Base-by-base conservation (phyloP, 1,140 invertebrate genomes). In the Drosophila pectinifera region DNA sequence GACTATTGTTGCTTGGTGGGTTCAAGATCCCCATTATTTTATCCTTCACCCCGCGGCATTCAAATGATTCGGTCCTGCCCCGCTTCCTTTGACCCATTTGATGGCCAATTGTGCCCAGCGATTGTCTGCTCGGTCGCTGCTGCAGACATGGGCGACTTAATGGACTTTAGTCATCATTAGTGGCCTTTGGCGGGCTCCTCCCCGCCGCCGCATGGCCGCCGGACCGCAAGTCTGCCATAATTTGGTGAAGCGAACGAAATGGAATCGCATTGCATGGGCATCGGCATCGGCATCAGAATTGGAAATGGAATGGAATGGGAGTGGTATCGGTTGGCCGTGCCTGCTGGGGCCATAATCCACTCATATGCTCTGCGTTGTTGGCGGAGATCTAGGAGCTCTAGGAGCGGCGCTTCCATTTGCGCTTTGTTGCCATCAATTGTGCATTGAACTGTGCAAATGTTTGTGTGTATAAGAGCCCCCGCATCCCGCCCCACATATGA, bases 371-470 rank as follows among this genome's bases (percentile, higher is more conserved):
- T 39, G 31, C 28, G 38, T 54, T 74, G 59, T 74, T 74, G 61
- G 45, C 26, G 38, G 13, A 45, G 64, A 39, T 62, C 56, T 48
- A 31, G 39, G 28, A 59, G 31, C 62, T 51, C 54, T 41, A 59
- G 31, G 26, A 57, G 63, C 55, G 26, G 26, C 56, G 45, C 26
- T 62, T 65, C 61, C 41, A 59, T 62, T 58, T 74, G 72, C 63
- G 67, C 55, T 65, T 74, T 67, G 55, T 63, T 78, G 78, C 64
- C 73, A 73, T 88, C 70, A 78, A 74, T 79, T 80, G 83, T 86
- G 65, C 83, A 86, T 80, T 86, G 83, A 86, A 86, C 83, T 86
- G 79, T 79, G 67, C 75, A 65, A 88, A 80, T 76, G 78, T 82
- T 61, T 73, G 64, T 77, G 42, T 59, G 43, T 69, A 61, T 45